A percentile compares a stretch with the other conserved stretches of the same genome.
phyloP scores from a whole-genome alignment of 2,888 invertebrate genomes.

The Drosophila seclusa region DNA sequence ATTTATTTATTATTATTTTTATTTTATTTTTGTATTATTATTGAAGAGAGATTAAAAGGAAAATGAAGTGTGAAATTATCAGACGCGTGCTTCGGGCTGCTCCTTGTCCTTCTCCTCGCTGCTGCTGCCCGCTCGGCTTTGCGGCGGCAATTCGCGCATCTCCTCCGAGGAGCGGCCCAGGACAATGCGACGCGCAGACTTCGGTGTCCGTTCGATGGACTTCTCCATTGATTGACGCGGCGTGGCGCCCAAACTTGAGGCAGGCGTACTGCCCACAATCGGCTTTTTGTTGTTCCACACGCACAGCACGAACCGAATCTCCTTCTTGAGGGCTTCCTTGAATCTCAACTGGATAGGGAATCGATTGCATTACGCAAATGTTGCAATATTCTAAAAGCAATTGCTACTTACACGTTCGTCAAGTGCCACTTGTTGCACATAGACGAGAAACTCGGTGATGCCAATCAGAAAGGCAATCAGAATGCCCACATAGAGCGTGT shows the following conservation, averaged over 20 bases:
- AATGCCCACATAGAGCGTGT: slow-evolving; percentile 92
- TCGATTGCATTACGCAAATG: neutral
- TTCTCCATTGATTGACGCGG: slow-evolving; percentile 69
- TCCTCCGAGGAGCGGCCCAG: slow-evolving; percentile 64
- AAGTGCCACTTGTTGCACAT: slow-evolving; percentile 91
- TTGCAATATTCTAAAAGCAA: neutral
- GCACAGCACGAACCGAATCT: slow-evolving; percentile 73
- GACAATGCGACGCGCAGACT: slow-evolving; percentile 59
- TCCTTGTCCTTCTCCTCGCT: slow-evolving; percentile 11
- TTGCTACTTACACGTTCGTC: slow-evolving; percentile 88
- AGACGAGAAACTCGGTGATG: slow-evolving; percentile 92
- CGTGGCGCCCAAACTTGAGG: slow-evolving; percentile 66
- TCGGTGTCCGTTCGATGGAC: slow-evolving; percentile 67
- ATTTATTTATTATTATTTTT: neutral
- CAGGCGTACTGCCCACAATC: slow-evolving; percentile 57
- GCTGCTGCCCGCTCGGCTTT: slow-evolving; percentile 11
- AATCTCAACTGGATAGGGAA: slow-evolving; percentile 54
- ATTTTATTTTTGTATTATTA: slow-evolving; percentile 13
- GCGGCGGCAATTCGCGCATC: slow-evolving; percentile 61
- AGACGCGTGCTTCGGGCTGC: slow-evolving; percentile 33
- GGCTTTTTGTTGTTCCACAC: slow-evolving; percentile 82
- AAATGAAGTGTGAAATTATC: slow-evolving; percentile 13
- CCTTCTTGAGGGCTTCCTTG: slow-evolving; percentile 69
- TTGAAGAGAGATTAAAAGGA: slow-evolving; percentile 26
- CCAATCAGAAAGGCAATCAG: slow-evolving; percentile 90